phyloP scores from a whole-genome alignment of 1,140 invertebrate genomes.

The Lethrus apterus region DNA sequence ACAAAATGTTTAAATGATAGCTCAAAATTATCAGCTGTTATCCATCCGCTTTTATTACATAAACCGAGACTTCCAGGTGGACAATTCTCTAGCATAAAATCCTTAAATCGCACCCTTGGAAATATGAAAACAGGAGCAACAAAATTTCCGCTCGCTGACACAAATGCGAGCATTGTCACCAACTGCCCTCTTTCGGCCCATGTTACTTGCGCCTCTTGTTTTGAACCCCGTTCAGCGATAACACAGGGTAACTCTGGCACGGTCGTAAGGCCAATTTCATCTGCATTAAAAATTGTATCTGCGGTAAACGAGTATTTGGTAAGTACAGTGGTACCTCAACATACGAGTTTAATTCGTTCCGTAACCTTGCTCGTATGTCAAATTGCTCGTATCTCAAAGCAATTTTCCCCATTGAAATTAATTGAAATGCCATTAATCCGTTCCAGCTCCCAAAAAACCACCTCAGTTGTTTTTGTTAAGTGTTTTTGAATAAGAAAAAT shows the following conservation, averaged over 20 bases:
- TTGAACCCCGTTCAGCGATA: not conserved
- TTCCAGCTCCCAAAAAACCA: conserved; percentile 3
- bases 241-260: not conserved
- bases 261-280: not conserved
- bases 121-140: conserved; percentile 31
- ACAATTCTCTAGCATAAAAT: conserved; percentile 1
- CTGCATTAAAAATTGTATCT: not conserved
- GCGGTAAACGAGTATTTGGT: not conserved
- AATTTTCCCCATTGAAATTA: conserved; percentile 21
- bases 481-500: conserved; percentile 18
- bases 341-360: conserved; percentile 19
- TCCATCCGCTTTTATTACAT: conserved; percentile 12
- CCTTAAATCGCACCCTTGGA: conserved; percentile 4
- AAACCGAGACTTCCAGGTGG: conserved; percentile 4
- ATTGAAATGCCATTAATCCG: conserved; percentile 13
- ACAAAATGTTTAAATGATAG: conserved; percentile 12
- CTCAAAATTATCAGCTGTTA: conserved; percentile 10
- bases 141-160: conserved; percentile 20
- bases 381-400: conserved; percentile 17
- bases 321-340: too few species aligned
- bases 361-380: conserved; percentile 21
- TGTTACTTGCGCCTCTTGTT: conserved; percentile 37
- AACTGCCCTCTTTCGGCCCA: conserved; percentile 23
- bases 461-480: conserved; percentile 15
- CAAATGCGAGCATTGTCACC: conserved; percentile 9